Percentiles rank a stretch among this genome's conserved stretches.
phyloP scores from a whole-genome alignment of 1,140 invertebrate species.

The Calycopis cecrops region DNA sequence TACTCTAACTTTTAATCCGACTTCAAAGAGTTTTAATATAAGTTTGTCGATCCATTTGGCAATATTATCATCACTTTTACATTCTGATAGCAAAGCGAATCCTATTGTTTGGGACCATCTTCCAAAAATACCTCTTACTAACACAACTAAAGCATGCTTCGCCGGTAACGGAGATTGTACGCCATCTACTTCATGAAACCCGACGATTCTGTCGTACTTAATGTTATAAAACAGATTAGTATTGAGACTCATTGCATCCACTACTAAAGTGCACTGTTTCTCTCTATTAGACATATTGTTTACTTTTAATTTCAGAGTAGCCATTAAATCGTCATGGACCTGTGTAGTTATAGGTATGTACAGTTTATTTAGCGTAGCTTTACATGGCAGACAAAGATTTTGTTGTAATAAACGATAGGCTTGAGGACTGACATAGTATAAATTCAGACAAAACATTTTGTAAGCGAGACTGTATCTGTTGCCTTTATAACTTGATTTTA shows the following conservation, averaged over 20 bases:
- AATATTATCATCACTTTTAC: no score
- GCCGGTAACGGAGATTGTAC: no score
- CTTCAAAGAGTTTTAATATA: constrained; percentile 20
- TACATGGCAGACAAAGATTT: constrained; percentile 20
- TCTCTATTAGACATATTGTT: constrained; percentile 23
- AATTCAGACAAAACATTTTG: constrained; percentile 27
- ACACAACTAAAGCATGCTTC: constrained; percentile 20
- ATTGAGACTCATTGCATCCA: constrained; percentile 26
- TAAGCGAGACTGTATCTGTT: constrained; percentile 23
- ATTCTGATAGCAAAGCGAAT: no score
- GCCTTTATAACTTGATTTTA: constrained; percentile 3
- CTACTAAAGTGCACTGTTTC: constrained; percentile 25
- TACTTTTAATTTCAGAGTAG: constrained; percentile 25
- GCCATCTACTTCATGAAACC: no score
- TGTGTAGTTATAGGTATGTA: constrained; percentile 22
- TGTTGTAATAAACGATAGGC: constrained; percentile 24
- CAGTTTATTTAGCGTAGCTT: constrained; percentile 18
- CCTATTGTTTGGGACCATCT: no score
- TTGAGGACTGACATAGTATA: no score
- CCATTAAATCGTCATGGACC: constrained; percentile 19
- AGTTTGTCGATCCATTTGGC: no score
- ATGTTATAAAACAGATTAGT: constrained; percentile 27
- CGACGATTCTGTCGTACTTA: no score
- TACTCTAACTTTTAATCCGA: constrained; percentile 25
- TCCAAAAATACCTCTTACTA: constrained; percentile 26